A percentile compares a stretch with the other conserved stretches of the same genome.
phyloP scores from a whole-genome alignment of 1,140 invertebrate species.

The Drosophila subobscura region DNA sequence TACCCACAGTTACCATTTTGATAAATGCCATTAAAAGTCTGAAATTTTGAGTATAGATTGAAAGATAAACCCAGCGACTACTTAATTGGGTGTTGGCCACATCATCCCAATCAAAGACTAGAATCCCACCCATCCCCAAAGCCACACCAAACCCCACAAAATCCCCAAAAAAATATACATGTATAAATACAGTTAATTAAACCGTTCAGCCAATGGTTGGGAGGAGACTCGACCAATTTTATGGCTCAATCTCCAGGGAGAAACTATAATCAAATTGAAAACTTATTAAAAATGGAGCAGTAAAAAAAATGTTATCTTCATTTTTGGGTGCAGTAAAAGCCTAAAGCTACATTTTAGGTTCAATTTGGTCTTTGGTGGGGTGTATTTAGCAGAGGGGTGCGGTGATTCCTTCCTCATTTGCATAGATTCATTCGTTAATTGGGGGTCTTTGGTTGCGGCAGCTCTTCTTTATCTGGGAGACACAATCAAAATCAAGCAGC shows the following conservation, averaged over 20 bases:
- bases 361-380: constrained; percentile 8
- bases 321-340: too few relatives aligned
- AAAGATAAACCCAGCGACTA: constrained; percentile 30
- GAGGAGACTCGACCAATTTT: constrained; percentile 47
- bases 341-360: not conserved
- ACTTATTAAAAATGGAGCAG: constrained; percentile 68
- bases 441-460: constrained; percentile 20
- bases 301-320: constrained; percentile 26
- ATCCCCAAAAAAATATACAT: constrained; percentile 28
- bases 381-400: not conserved
- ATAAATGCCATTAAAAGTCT: constrained; percentile 70
- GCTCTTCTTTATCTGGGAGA: constrained; percentile 49
- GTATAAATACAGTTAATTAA: constrained; percentile 68
- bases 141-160: not conserved
- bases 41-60: constrained; percentile 56
- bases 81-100: constrained; percentile 68
- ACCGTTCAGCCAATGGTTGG: constrained; percentile 20
- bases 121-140: constrained; percentile 19
- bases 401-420: constrained; percentile 54
- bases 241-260: constrained; percentile 66
- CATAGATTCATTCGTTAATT: constrained; percentile 80
- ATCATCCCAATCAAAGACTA: constrained; percentile 29
- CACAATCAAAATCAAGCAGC: constrained; percentile 58
- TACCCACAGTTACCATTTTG: constrained; percentile 63
- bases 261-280: constrained; percentile 71